Conservation (phyloP, 2,888 invertebrate genomes). For the Conus canariensis region DNA sequence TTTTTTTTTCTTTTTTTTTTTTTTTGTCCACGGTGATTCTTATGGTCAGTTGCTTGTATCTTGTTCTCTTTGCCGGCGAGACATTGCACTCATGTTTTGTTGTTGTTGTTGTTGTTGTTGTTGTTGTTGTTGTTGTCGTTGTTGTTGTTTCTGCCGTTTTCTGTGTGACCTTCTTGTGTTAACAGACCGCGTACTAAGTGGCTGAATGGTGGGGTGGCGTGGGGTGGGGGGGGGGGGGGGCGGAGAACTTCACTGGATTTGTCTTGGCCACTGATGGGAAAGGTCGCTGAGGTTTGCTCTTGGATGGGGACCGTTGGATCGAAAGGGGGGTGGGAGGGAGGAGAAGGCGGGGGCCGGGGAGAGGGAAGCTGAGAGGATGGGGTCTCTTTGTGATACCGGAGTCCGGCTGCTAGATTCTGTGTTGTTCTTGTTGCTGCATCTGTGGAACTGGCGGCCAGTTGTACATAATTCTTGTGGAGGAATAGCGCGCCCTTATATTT, state of each 20-base stretch:
- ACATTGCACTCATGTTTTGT: not conserved
- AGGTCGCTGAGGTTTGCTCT: too few species aligned
- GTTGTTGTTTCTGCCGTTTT: too few species aligned
- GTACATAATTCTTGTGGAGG: not conserved
- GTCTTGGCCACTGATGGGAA: not conserved
- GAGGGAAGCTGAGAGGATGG: not conserved
- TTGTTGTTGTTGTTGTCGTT: too few species aligned
- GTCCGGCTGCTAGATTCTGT: not conserved
- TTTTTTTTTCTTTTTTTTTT: too few species aligned
- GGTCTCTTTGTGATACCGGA: not conserved
- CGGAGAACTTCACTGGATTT: not conserved
- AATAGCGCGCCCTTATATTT: slow-evolving; percentile 31
- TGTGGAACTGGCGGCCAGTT: not conserved
- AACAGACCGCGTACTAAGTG: too few species aligned
- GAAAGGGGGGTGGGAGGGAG: not conserved
- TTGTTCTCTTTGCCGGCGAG: not conserved
- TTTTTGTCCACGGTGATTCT: not conserved
- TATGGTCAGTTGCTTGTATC: not conserved
- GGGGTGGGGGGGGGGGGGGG: too few species aligned
- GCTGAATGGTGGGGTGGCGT: too few species aligned
- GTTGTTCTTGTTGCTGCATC: not conserved
- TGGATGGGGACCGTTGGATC: too few species aligned
- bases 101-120: too few species aligned
- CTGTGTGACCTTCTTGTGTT: too few species aligned
- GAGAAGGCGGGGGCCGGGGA: not conserved